Evolutionary conservation across 2,113 vertebrate species (phyloP).

Genomic region (Mixornis gularis): DNA sequence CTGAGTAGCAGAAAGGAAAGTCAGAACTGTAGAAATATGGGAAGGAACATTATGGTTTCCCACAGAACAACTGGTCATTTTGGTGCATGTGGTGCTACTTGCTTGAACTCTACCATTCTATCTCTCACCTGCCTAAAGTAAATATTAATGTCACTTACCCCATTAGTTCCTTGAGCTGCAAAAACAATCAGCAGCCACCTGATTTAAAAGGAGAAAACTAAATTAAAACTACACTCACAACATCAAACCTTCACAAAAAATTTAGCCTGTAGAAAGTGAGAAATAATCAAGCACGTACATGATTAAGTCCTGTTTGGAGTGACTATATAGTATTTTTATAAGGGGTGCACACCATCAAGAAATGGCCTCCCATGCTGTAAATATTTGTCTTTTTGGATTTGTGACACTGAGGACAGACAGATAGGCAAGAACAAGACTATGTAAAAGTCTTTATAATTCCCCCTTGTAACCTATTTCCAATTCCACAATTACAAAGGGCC

Average conservation of each 20-base stretch:
- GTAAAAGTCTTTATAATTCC: neutral
- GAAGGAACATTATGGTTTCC: neutral
- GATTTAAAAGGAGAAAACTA: constrained; percentile 1
- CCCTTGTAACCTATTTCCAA: neutral
- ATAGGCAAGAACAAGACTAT: neutral
- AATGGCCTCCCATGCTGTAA: neutral
- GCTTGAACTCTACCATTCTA: neutral
- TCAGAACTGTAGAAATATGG: neutral
- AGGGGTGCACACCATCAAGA: neutral
- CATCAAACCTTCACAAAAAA: neutral
- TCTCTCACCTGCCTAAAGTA: neutral
- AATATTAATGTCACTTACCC: constrained; percentile 42
- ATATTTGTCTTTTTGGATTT: neutral
- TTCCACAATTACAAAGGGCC: neutral
- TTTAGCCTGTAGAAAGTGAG: neutral
- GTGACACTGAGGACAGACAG: neutral
- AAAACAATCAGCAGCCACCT: constrained; percentile 56
- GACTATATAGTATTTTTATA: neutral
- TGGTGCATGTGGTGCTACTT: neutral
- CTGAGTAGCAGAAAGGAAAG: neutral
- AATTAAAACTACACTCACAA: constrained; percentile 4
- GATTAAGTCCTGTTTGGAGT: neutral
- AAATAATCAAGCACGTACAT: neutral
- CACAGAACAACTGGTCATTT: neutral
- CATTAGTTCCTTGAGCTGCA: constrained; percentile 23